Evolutionary conservation across 2,797 vertebrate species (phyloP).

Genomic region (Basileuterus tristriatus): DNA sequence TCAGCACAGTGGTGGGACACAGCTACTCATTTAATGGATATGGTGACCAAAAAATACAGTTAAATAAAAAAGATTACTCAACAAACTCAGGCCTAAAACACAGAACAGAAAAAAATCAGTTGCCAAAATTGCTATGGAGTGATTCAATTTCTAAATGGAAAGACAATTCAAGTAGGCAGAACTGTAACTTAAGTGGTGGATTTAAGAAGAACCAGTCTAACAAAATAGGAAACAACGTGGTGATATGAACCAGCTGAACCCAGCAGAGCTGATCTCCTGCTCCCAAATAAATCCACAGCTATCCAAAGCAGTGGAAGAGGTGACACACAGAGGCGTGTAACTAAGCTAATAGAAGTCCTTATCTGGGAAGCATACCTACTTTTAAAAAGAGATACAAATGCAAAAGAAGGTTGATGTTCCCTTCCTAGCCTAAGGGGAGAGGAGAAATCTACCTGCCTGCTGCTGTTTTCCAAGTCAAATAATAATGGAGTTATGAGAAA

Average conservation of each 20-base stretch:
- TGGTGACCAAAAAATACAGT: not conserved
- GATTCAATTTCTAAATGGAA: not conserved
- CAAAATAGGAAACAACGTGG: accelerated
- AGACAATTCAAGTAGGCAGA: not conserved
- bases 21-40: not conserved
- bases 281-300: not conserved
- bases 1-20: not conserved
- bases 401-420: not conserved
- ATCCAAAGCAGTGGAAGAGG: not conserved
- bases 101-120: not conserved
- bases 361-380: not conserved
- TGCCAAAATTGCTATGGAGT: not conserved
- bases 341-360: not conserved
- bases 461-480: not conserved
- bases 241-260: not conserved
- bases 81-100: not conserved
- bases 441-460: not conserved
- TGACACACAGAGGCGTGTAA: not conserved
- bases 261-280: not conserved
- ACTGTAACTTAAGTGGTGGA: not conserved
- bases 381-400: not conserved
- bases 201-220: not conserved
- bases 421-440: not conserved
- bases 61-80: not conserved
- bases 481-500: not conserved